phyloP scores from a whole-genome alignment of 2,797 vertebrate species.

The Pseudochaenichthys georgianus region DNA sequence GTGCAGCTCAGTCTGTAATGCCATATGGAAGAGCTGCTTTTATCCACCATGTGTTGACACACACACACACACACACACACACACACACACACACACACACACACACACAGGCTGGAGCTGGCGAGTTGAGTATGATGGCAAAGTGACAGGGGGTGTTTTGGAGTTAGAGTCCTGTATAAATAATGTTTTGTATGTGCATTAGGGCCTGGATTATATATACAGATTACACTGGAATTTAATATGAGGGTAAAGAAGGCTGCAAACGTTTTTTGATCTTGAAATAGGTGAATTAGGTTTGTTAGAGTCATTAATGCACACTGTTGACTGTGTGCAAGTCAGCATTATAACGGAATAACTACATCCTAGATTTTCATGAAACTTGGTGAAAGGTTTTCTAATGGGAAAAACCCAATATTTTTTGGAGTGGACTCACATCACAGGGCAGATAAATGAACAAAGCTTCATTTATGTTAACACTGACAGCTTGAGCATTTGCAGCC shows the following conservation, averaged over 20 bases:
- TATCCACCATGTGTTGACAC: constrained; percentile 26
- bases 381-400: too few relatives aligned
- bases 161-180: not conserved
- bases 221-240: constrained; percentile 25
- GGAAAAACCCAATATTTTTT: too few relatives aligned
- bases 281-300: constrained; percentile 9
- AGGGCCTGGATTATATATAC: constrained; percentile 3
- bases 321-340: not conserved
- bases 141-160: constrained; percentile 6
- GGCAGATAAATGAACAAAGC: too few relatives aligned
- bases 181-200: constrained; percentile 24
- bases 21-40: constrained; percentile 53
- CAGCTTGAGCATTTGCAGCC: too few relatives aligned
- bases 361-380: too few relatives aligned
- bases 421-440: too few relatives aligned
- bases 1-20: constrained; percentile 53
- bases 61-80: not conserved
- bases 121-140: constrained; percentile 12
- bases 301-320: not conserved
- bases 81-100: too few relatives aligned
- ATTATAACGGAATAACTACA: too few relatives aligned
- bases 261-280: not conserved
- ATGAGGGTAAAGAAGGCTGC: not conserved
- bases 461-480: too few relatives aligned
- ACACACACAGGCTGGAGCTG: too few relatives aligned